phyloP scores from a whole-genome alignment of 2,113 vertebrate genomes.

The Sigmodon hispidus region DNA sequence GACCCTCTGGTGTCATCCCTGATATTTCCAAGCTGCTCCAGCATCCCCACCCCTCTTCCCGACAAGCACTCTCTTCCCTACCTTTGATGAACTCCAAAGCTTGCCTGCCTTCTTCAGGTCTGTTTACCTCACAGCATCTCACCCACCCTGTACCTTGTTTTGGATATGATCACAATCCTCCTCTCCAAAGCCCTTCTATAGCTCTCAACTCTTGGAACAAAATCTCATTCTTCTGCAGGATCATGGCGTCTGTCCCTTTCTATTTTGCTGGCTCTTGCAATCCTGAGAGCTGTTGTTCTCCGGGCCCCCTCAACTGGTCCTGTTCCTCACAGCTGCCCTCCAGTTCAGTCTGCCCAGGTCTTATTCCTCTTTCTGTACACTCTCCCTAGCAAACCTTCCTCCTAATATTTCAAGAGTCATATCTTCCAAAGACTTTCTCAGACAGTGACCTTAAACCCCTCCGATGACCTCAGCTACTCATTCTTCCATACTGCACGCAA shows the following conservation, averaged over 20 bases:
- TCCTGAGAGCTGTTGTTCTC: fast-evolving
- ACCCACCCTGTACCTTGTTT: background rate
- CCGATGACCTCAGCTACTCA: no score
- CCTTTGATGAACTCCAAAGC: background rate
- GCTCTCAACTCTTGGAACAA: background rate
- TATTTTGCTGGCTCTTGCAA: background rate
- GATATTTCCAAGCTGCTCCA: background rate
- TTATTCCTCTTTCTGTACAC: background rate
- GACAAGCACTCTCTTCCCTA: background rate
- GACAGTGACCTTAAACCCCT: background rate
- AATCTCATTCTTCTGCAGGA: background rate
- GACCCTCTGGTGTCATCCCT: background rate
- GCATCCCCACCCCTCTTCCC: background rate
- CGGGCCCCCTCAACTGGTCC: fast-evolving
- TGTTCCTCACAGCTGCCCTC: background rate
- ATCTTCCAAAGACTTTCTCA: background rate
- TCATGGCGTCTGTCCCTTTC: no score
- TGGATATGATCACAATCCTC: background rate
- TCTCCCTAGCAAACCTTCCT: background rate
- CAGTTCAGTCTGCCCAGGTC: background rate
- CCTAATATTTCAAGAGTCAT: background rate
- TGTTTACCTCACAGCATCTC: background rate
- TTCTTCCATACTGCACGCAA: background rate
- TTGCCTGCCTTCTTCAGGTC: background rate
- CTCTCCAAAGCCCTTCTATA: background rate